Conservation (phyloP, 1,140 invertebrate genomes). For the Kradibia gibbosae region DNA sequence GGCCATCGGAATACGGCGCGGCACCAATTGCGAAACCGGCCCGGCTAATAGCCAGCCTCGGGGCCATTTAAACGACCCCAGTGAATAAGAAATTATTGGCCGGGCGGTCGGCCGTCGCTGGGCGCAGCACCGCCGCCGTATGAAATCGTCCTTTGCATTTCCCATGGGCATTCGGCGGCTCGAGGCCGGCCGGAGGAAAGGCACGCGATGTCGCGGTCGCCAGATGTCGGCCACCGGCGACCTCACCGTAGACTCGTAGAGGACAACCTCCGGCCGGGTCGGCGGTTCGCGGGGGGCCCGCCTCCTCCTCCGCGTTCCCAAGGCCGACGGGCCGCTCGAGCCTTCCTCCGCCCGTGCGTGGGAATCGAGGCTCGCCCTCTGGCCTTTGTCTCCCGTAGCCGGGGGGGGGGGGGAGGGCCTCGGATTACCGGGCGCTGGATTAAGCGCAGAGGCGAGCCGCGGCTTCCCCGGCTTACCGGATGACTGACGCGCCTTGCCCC, state of each 20-base stretch:
- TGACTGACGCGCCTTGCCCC: no score
- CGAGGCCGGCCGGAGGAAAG: slow-evolving; percentile 3
- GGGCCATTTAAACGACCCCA: neutral
- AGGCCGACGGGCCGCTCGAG: neutral
- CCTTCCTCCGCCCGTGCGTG: neutral
- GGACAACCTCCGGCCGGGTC: neutral
- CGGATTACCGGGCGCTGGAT: no score
- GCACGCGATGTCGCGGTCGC: slow-evolving; percentile 20
- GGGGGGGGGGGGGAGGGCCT: no score
- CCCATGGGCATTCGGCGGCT: neutral
- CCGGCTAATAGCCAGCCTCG: neutral
- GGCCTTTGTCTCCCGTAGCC: no score
- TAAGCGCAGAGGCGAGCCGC: no score
- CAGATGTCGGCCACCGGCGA: slow-evolving; percentile 32
- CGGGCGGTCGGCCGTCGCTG: neutral
- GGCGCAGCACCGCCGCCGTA: neutral
- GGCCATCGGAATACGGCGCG: neutral
- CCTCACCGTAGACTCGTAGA: neutral
- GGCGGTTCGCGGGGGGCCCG: neutral
- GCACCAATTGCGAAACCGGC: neutral
- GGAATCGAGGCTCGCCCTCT: slow-evolving; percentile 10
- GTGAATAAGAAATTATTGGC: slow-evolving; percentile 12
- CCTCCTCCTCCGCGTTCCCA: neutral
- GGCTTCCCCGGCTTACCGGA: no score
- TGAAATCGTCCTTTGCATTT: neutral